phyloP scores from a whole-genome alignment of 2,888 invertebrate genomes.

The Hermaeophaga mercurialis region DNA sequence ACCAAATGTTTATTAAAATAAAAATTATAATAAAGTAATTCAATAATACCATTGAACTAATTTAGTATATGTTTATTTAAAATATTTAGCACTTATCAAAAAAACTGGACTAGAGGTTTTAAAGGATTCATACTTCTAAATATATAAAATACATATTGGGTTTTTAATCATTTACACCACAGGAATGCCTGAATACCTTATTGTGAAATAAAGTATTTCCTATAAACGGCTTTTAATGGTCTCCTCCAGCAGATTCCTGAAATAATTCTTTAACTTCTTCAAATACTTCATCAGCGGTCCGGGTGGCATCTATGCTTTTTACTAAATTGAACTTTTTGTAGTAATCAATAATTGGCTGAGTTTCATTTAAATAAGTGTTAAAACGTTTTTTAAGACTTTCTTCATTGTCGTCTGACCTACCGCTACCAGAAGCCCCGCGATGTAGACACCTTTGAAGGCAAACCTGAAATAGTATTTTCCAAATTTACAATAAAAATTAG shows the following conservation, averaged over 20 bases:
- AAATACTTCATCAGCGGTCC: conserved; percentile 68
- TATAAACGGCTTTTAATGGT: conserved; percentile 40
- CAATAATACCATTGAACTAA: too few relatives aligned
- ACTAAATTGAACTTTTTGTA: conserved; percentile 76
- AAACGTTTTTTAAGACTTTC: conserved; percentile 88
- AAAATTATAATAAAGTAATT: too few relatives aligned
- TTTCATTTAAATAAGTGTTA: conserved; percentile 81
- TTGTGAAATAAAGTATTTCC: not conserved
- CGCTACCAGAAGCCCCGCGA: conserved; percentile 87
- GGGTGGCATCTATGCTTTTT: conserved; percentile 74
- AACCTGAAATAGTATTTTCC: not conserved
- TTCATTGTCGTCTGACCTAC: conserved; percentile 91
- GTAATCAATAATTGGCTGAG: conserved; percentile 87
- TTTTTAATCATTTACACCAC: not conserved
- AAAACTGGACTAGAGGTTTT: not conserved
- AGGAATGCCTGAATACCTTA: conserved; percentile 6
- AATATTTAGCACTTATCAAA: conserved; percentile 2
- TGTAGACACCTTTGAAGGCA: conserved; percentile 86
- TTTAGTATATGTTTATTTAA: not conserved
- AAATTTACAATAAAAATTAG: too few relatives aligned
- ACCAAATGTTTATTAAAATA: too few relatives aligned
- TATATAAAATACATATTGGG: not conserved
- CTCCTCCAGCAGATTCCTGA: conserved; percentile 26
- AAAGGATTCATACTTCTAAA: not conserved
- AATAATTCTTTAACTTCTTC: conserved; percentile 51